Evolutionary conservation across 2,888 invertebrate species (phyloP).

Genomic region (Agrochola litura): DNA sequence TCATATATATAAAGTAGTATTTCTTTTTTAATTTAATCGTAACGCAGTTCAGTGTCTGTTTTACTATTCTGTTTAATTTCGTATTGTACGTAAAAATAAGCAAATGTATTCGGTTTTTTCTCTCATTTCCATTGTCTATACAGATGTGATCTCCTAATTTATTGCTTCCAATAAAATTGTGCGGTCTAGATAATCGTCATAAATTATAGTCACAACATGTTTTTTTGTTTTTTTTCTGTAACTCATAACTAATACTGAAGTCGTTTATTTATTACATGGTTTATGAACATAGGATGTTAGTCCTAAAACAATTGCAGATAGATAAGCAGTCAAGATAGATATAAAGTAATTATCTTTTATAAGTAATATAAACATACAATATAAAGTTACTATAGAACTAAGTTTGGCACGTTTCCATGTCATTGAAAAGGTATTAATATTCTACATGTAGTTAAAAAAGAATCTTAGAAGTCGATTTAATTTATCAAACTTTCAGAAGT

Average conservation of each 20-base stretch:
- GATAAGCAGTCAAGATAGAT: not conserved
- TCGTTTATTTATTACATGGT: slow-evolving; percentile 5
- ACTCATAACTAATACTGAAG: slow-evolving; percentile 10
- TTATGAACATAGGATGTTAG: not conserved
- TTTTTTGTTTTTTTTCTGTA: slow-evolving; percentile 20
- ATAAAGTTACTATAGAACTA: too few relatives aligned
- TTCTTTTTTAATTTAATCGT: slow-evolving; percentile 8
- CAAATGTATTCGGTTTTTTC: slow-evolving; percentile 36
- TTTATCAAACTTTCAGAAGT: not conserved
- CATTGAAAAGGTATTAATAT: not conserved
- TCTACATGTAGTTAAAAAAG: slow-evolving; percentile 3
- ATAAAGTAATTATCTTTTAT: not conserved
- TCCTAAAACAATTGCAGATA: not conserved
- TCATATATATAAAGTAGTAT: too few relatives aligned
- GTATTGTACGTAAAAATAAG: slow-evolving; percentile 21
- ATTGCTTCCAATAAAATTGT: slow-evolving; percentile 49
- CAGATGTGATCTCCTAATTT: slow-evolving; percentile 57
- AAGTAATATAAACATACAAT: not conserved
- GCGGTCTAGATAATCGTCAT: slow-evolving; percentile 49
- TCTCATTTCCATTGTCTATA: slow-evolving; percentile 38
- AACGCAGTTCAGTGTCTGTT: slow-evolving; percentile 15
- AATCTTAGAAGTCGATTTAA: not conserved
- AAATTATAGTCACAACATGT: slow-evolving; percentile 38
- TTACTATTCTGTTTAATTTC: not conserved
- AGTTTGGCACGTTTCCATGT: too few relatives aligned